Evolutionary conservation across 2,113 vertebrate genomes (phyloP), one percentile per base, ranked within the genome.

Genomic region (Odontesthes bonariensis): DNA sequence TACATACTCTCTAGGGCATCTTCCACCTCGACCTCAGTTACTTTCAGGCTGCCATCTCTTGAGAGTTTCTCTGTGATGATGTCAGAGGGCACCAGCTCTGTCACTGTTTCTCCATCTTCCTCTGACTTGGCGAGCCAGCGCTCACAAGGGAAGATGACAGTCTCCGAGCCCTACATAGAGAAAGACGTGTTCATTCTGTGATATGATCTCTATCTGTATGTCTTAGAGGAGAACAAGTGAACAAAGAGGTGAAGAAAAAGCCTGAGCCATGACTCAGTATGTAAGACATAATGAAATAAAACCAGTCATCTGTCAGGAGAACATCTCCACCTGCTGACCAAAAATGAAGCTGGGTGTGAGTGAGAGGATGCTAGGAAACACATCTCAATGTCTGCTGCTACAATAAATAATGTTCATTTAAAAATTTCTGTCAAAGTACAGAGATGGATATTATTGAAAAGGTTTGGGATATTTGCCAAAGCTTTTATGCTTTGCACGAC

Each of bases 41-140:
- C 94, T 86, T 96, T 95, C 59, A 99, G 94, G 1, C 92, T 97
- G 9, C 98, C 97, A 0, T 99, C 98, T 80, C 95, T 95, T 75
- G 93, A 81, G 19, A 99, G 96, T 65, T 98, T 98, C 92, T 98
- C 96, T 0, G 96, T 97, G 67, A 98, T 98, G 90, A 99, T 96
- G 73, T 96, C 95, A 27, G 96, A 97, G 0, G 98, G 97, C 6
- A 98, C 96, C 86, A 99, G 92, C 71, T 99, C 98, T 75, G 96
- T 92, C 65, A 99, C 77, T 1, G 93, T 98, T 83, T 99, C 97
- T 0, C 97, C 96, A 0, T 99, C 98, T 0, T 98, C 98, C 90
- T 99, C 98, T 0, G 98, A 99, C 68, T 93, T 95, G 65, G 97
- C 97, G 16, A 99, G 94, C 98, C 98, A 99, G 65, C 94, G 89